Base-by-base conservation (phyloP, 2,888 invertebrate genomes). In the Panopea generosa region DNA sequence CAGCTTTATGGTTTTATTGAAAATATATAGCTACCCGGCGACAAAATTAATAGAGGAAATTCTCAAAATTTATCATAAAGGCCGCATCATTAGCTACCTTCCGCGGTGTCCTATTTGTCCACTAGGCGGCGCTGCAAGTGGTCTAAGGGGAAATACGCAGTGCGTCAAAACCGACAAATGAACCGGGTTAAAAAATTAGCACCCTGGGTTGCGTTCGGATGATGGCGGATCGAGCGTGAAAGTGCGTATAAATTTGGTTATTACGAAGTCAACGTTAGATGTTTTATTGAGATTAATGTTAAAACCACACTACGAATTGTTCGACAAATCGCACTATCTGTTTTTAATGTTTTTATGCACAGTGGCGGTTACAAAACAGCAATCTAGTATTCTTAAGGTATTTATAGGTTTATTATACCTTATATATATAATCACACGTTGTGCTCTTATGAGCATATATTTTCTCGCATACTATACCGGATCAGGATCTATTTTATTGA, bases 111-210 rank as follows among this genome's bases (percentile, higher is more conserved):
- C 55, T 43, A 45, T 61, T 61, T 45, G 40, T n/a, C 68, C 45
- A 11, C 43, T 9, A 62, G 69, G 45, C 24, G 55, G 61, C 69
- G 55, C 69, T 61, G 61, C 40, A 26, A 27, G 61, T 18, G 49
- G 45, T 63, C 55, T n/a, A 47, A 61, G 53, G 53, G 52, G n/a
- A 50, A 55, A 24, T 69, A 24, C 43, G 61, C 53, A 38, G 69
- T 56, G 45, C 53, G 69, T 29, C 47, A 61, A 69, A 40, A 43
- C 47, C 47, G n/a, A 69, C 69, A 69, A 69, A 69, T 61, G 69
- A 69, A 69, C 20, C 45, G 26, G 45, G 22, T 55, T 69, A 61
- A 20, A 61, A 55, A 61, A 11, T 47, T 55, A 69, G 53, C 45
- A 47, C 43, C 40, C 47, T 50, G 47, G 22, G 53, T 16, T 29